Evolutionary conservation across 2,113 vertebrate genomes (phyloP).

Genomic region (Brachypodius melanocephalos): DNA sequence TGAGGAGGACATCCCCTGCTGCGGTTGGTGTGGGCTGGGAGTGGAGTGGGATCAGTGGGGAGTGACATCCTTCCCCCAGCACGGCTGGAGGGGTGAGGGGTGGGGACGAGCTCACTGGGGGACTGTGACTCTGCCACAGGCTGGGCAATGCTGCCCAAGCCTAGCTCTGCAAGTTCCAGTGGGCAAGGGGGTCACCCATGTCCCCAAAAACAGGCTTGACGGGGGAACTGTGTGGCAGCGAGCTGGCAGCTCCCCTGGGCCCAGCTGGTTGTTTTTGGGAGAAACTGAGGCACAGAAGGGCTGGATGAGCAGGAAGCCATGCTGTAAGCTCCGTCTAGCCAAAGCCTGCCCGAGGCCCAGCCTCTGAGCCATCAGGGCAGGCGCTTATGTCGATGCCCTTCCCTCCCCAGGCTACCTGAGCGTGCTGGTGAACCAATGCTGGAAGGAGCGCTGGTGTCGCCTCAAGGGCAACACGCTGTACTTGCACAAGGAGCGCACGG

Average conservation of each 20-base stretch:
- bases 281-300: neutral
- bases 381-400: neutral
- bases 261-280: neutral
- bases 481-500: constrained; percentile 85
- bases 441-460: constrained; percentile 93
- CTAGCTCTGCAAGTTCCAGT: neutral
- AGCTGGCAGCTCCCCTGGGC: neutral
- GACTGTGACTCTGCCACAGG: neutral
- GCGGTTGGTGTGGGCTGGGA: constrained; percentile 71
- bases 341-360: neutral
- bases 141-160: neutral
- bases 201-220: neutral
- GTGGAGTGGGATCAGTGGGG: neutral
- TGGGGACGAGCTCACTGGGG: accelerated
- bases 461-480: constrained; percentile 84
- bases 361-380: neutral
- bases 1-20: constrained; percentile 85
- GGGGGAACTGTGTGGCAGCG: neutral
- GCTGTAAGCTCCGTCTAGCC: neutral
- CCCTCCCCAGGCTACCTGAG: constrained; percentile 81
- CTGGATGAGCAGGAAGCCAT: accelerated
- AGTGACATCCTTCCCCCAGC: neutral
- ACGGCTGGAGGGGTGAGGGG: accelerated
- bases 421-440: constrained; percentile 86
- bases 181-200: accelerated